phyloP scores from a whole-genome alignment of 53 echinoderm and acorn worm species.

The Holothuria scabra region DNA sequence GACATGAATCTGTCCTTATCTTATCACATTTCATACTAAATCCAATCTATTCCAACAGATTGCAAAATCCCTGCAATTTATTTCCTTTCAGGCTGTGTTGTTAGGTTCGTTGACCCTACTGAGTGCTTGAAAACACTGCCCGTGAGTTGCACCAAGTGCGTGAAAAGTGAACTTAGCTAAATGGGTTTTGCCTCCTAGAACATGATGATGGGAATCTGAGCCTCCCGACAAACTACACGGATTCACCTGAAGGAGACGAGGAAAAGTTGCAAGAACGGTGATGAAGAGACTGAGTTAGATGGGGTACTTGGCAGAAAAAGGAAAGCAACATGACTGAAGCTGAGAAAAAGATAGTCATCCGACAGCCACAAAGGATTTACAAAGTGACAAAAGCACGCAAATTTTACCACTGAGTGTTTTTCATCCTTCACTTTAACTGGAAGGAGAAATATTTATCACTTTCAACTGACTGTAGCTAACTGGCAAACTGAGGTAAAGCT shows the following conservation, averaged over 20 bases:
- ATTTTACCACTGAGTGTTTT: neutral
- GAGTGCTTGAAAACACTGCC: slow-evolving; percentile 15
- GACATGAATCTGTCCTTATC: slow-evolving; percentile 44
- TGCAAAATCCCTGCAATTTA: slow-evolving; percentile 42
- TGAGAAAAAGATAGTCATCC: neutral
- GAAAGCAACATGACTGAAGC: neutral
- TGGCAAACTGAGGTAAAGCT: too few relatives aligned
- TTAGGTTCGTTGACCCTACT: slow-evolving; percentile 42
- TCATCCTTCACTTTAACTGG: too few relatives aligned
- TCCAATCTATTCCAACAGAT: slow-evolving; percentile 34
- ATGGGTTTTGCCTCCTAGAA: slow-evolving; percentile 42
- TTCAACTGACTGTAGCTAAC: too few relatives aligned
- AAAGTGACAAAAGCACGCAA: neutral
- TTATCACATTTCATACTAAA: slow-evolving; percentile 39
- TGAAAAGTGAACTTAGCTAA: slow-evolving; percentile 40
- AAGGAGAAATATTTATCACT: too few relatives aligned
- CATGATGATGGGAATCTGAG: slow-evolving; percentile 39
- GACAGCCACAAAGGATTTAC: neutral
- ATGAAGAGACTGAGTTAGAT: slow-evolving; percentile 4
- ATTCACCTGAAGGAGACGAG: slow-evolving; percentile 35
- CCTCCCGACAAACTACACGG: slow-evolving; percentile 25
- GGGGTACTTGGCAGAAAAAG: slow-evolving; percentile 28
- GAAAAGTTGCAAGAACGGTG: neutral
- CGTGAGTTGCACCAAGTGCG: slow-evolving; percentile 17
- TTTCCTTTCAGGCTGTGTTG: slow-evolving; percentile 15